phyloP scores from a whole-genome alignment of 2,888 invertebrate genomes.

The Rhyacophila evoluta region DNA sequence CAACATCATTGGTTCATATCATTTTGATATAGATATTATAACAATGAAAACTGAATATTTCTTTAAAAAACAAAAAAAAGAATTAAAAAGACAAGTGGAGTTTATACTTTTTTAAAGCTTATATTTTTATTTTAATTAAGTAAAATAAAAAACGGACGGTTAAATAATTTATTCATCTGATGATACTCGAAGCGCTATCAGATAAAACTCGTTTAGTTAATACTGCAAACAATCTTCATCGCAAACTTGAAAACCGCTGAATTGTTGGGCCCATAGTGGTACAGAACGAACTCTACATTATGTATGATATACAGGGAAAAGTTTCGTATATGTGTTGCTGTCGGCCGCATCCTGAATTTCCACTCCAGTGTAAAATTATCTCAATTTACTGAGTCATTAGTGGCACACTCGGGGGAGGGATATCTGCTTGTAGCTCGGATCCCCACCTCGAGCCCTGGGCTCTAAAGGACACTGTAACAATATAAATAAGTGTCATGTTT shows the following conservation, averaged over 20 bases:
- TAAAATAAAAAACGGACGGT: too few relatives aligned
- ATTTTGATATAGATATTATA: too few relatives aligned
- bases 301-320: slow-evolving; percentile 52
- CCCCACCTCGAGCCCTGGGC: not conserved
- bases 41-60: too few relatives aligned
- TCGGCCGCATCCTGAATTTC: slow-evolving; percentile 56
- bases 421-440: slow-evolving; percentile 58
- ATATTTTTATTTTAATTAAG: too few relatives aligned
- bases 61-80: too few relatives aligned
- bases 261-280: not conserved
- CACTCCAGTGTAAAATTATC: slow-evolving; percentile 68
- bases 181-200: not conserved
- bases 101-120: too few relatives aligned
- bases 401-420: slow-evolving; percentile 62
- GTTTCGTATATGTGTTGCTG: slow-evolving; percentile 57
- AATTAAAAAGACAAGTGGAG: too few relatives aligned
- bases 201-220: not conserved
- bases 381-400: slow-evolving; percentile 72
- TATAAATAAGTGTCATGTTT: slow-evolving; percentile 15
- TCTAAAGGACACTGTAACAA: not conserved
- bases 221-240: slow-evolving; percentile 7
- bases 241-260: slow-evolving; percentile 12
- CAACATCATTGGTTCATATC: too few relatives aligned
- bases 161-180: not conserved
- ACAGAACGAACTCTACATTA: slow-evolving; percentile 37